Percentiles rank a stretch among this genome's conserved stretches.
phyloP scores from a whole-genome alignment of 2,113 vertebrate species.

The Lichenostomus cassidix region DNA sequence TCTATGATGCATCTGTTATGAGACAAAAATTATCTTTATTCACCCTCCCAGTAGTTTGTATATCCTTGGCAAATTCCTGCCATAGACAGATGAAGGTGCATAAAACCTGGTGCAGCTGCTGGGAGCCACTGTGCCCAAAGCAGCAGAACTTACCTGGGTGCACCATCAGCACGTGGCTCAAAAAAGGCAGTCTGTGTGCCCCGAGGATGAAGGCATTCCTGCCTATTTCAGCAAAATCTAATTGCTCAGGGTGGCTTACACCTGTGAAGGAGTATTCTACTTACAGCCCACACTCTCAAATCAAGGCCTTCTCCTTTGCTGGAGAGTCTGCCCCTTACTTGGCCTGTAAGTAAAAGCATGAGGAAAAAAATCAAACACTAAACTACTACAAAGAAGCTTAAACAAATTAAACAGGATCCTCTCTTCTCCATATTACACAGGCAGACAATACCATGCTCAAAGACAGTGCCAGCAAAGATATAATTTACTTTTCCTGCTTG shows the following conservation, averaged over 20 bases:
- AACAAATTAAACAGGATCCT: not conserved
- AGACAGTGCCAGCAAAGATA: not conserved
- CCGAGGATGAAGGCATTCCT: fast-evolving
- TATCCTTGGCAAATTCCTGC: not conserved
- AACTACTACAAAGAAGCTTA: not conserved
- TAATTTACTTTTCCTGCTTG: not conserved
- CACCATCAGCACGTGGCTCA: fast-evolving
- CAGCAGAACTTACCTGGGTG: fast-evolving
- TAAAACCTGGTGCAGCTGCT: not conserved
- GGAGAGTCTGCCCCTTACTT: not conserved
- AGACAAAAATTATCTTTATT: not conserved
- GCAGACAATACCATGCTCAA: not conserved
- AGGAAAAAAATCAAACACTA: fast-evolving
- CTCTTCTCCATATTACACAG: not conserved
- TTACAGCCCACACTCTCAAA: not conserved
- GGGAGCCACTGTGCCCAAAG: not conserved
- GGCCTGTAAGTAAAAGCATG: not conserved
- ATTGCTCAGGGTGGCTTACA: fast-evolving
- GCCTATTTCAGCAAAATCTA: fast-evolving
- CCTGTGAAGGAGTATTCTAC: not conserved
- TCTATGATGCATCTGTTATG: not conserved
- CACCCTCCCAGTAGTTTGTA: not conserved
- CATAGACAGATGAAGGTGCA: not conserved
- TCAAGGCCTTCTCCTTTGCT: not conserved
- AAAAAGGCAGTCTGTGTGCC: not conserved